Evolutionary conservation across 2,113 vertebrate species (phyloP).

Genomic region (Mesitornis unicolor): DNA sequence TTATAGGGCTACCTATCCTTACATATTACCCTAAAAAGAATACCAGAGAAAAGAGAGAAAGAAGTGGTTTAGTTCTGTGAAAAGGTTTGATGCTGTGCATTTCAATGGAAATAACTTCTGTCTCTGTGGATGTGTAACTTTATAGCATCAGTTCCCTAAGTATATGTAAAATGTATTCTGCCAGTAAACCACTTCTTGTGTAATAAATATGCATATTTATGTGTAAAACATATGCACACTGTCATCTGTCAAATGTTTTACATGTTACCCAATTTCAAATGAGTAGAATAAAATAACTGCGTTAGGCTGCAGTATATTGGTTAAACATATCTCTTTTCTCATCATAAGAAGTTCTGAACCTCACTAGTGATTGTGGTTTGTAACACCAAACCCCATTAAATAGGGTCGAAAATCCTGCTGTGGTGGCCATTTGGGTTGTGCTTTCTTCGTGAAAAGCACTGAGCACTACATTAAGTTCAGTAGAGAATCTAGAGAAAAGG

Average conservation of each 20-base stretch:
- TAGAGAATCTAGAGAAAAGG: background rate
- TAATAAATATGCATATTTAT: conserved; percentile 34
- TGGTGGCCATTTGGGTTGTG: background rate
- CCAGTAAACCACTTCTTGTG: background rate
- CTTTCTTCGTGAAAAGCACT: background rate
- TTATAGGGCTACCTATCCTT: background rate
- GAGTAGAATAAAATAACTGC: background rate
- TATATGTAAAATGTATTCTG: conserved; percentile 6
- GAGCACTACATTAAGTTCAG: background rate
- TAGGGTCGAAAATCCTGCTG: background rate
- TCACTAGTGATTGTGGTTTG: background rate
- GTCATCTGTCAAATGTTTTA: conserved; percentile 35
- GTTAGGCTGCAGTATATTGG: background rate
- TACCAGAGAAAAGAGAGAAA: background rate
- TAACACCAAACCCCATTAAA: background rate
- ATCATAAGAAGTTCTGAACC: background rate
- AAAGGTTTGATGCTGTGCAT: background rate
- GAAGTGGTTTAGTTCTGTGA: background rate
- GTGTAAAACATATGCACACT: conserved; percentile 6
- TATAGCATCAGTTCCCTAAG: background rate
- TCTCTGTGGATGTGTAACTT: conserved; percentile 31
- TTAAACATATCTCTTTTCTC: background rate
- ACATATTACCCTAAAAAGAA: background rate
- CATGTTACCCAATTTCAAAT: background rate
- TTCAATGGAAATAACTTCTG: conserved; percentile 18